These are phyloP conservation scores for Syrrhaptes paradoxus DNA, from an alignment of 2,113 vertebrate species.

Conservation along the genomic window DNA sequence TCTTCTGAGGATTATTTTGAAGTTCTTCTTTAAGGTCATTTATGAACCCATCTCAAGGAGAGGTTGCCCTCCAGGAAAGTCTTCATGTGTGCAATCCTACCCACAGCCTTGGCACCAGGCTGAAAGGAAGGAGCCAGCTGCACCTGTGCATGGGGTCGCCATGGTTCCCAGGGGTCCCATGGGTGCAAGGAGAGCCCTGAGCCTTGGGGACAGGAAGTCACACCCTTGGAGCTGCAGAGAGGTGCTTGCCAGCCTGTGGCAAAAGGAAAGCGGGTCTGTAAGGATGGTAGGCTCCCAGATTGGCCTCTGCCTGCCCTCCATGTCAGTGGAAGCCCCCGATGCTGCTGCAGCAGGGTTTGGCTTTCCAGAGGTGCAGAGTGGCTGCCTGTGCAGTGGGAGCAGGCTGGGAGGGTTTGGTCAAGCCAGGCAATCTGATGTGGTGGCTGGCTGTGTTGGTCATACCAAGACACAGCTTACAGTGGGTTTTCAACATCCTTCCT, in stretches of 20 bases:
- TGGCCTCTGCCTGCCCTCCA: background rate
- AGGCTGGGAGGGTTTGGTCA: background rate
- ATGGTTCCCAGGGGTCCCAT: background rate
- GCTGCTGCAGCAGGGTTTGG: background rate
- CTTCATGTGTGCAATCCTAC: background rate
- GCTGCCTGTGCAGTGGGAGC: fast-evolving
- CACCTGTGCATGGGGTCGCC: fast-evolving
- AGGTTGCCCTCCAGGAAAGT: background rate
- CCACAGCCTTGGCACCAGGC: background rate
- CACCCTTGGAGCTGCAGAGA: background rate
- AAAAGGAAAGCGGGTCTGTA: background rate
- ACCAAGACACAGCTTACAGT: background rate
- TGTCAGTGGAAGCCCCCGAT: background rate
- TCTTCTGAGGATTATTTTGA: background rate
- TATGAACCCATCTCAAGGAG: background rate
- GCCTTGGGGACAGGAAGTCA: background rate
- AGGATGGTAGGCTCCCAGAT: background rate
- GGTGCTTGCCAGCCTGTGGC: background rate
- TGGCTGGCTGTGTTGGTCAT: background rate
- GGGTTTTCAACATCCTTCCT: background rate
- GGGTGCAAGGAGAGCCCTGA: background rate
- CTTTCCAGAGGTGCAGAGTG: background rate
- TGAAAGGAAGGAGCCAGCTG: background rate
- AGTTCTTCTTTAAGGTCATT: background rate
- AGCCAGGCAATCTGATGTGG: fast-evolving